These are phyloP conservation scores for Oreochromis tanganicae DNA, from an alignment of 2,113 vertebrate species.

Conservation along the genomic window DNA sequence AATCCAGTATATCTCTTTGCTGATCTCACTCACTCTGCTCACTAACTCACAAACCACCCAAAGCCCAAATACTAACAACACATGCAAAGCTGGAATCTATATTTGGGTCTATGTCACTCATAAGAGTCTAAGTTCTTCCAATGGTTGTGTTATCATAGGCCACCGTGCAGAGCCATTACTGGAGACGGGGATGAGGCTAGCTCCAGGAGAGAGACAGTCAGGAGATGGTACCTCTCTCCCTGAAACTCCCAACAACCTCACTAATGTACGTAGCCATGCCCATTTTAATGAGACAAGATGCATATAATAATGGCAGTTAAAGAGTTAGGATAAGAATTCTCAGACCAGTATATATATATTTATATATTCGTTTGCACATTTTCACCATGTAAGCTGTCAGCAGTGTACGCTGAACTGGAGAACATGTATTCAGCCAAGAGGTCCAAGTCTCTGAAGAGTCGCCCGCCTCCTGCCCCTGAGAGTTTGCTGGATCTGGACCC, in stretches of 20 bases:
- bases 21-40: neutral
- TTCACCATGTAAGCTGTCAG: constrained; percentile 79
- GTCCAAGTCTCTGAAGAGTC: constrained; percentile 72
- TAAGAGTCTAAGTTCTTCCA: neutral
- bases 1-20: neutral
- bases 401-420: constrained; percentile 91
- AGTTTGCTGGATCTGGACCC: constrained; percentile 60
- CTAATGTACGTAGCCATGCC: constrained; percentile 53
- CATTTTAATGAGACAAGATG: neutral
- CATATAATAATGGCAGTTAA: neutral
- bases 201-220: constrained; percentile 91
- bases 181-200: constrained; percentile 81
- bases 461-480: constrained; percentile 76
- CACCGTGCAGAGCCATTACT: constrained; percentile 71
- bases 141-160: constrained; percentile 45
- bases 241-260: constrained; percentile 91
- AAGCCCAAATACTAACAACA: neutral
- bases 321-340: neutral
- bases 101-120: neutral
- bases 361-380: neutral
- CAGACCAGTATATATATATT: constrained; percentile 1
- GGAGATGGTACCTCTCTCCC: constrained; percentile 94
- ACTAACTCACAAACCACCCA: neutral
- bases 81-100: neutral
- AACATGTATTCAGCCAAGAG: constrained; percentile 84